These are phyloP conservation scores for Vollenhovia emeryi DNA, from an alignment of 1,140 invertebrate genomes.

Conservation along the genomic window DNA sequence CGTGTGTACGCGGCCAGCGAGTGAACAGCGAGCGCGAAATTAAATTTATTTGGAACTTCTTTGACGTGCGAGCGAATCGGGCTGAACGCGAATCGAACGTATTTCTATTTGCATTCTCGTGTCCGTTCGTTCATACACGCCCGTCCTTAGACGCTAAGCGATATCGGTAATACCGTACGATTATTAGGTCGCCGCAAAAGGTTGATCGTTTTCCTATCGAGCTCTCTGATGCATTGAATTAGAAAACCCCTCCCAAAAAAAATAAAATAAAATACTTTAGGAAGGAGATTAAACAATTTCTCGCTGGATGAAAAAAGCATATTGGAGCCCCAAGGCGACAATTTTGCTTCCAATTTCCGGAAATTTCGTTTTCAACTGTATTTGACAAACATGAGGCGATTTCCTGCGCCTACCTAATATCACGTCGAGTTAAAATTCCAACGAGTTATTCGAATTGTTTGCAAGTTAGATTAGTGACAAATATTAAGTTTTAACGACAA, in stretches of 20 bases:
- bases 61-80: not conserved
- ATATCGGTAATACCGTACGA: not conserved
- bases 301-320: not conserved
- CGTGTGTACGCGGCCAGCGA: not conserved
- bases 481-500: not conserved
- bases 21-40: constrained; percentile 2
- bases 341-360: not conserved
- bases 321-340: not conserved
- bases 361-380: not conserved
- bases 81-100: not conserved
- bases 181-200: not conserved
- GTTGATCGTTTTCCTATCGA: not conserved
- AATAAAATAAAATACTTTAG: not conserved
- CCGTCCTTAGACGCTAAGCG: not conserved
- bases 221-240: constrained; percentile 1
- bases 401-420: not conserved
- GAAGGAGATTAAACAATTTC: constrained; percentile 11
- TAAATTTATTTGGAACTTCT: constrained; percentile 21
- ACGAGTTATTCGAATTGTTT: not conserved
- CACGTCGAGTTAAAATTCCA: not conserved
- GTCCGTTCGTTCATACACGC: not conserved
- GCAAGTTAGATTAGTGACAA: not conserved
- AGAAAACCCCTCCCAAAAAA: too few relatives aligned
- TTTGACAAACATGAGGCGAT: not conserved
- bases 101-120: not conserved